Percentiles rank a stretch among this genome's conserved stretches.
Evolutionary conservation across 2,113 vertebrate genomes (phyloP).

Genomic region (Barbus barbus): DNA sequence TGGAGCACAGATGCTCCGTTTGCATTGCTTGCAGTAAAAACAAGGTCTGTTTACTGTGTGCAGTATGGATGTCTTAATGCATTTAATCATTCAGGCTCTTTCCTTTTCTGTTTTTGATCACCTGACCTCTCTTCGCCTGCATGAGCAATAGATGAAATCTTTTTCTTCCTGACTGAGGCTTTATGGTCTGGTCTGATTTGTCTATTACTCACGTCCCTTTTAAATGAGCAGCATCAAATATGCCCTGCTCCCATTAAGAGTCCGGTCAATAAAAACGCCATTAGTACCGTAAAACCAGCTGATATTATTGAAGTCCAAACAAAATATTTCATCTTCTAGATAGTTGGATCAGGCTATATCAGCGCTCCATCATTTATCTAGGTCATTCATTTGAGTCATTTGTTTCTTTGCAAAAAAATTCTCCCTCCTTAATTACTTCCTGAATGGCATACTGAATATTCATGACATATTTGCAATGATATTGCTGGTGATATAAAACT

Average conservation of each 20-base stretch:
- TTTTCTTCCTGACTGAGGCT: slow-evolving; percentile 65
- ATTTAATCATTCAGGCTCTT: slow-evolving; percentile 35
- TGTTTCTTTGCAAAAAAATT: too few relatives aligned
- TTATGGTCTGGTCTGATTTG: slow-evolving; percentile 88
- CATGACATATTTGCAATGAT: too few relatives aligned
- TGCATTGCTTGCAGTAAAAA: not conserved
- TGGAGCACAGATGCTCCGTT: not conserved
- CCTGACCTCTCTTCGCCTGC: slow-evolving; percentile 17
- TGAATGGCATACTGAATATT: too few relatives aligned
- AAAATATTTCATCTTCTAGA: slow-evolving; percentile 99
- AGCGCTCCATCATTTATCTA: not conserved
- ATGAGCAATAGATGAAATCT: not conserved
- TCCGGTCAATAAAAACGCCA: slow-evolving; percentile 97
- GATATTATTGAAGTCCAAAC: slow-evolving; percentile 95
- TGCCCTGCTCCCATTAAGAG: slow-evolving; percentile 92
- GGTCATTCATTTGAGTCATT: slow-evolving; percentile 76
- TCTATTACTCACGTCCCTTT: slow-evolving; percentile 98
- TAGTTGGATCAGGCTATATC: slow-evolving; percentile 41
- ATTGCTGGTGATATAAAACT: too few relatives aligned
- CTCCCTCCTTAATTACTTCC: too few relatives aligned
- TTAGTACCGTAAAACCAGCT: slow-evolving; percentile 96
- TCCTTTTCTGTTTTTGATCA: not conserved
- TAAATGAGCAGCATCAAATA: slow-evolving; percentile 97
- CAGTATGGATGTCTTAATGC: slow-evolving; percentile 42
- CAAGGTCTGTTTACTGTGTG: too few relatives aligned